Conservation (phyloP, 2,888 invertebrate species). For the Ectemnius continuus region DNA sequence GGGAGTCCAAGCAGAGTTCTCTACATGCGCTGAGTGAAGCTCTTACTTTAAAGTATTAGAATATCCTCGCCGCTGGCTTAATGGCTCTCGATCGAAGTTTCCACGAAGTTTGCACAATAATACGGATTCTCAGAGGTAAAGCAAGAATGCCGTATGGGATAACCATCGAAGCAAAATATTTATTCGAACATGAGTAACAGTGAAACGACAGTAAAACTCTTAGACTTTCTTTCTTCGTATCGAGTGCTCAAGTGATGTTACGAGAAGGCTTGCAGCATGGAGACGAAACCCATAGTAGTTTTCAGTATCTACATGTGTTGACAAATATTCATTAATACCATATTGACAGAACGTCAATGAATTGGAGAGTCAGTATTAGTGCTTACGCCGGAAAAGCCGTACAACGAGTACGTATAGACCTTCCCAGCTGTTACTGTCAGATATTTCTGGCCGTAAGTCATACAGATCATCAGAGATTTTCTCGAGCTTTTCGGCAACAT, state of each 20-base stretch:
- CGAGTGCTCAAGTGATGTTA: neutral
- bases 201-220: too few species aligned
- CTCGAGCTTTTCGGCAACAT: neutral
- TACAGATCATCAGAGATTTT: conserved; percentile 3
- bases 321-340: neutral
- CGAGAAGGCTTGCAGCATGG: neutral
- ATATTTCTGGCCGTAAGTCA: neutral
- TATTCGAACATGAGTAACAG: too few species aligned
- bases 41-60: too few species aligned
- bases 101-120: too few species aligned
- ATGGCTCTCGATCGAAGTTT: too few species aligned
- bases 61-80: too few species aligned
- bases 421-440: neutral
- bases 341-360: neutral
- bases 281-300: neutral
- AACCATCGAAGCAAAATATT: too few species aligned
- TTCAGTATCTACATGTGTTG: neutral
- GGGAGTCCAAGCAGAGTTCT: too few species aligned
- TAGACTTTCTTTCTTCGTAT: neutral
- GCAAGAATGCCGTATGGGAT: too few species aligned
- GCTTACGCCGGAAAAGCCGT: neutral
- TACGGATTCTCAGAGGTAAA: too few species aligned
- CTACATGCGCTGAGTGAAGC: too few species aligned
- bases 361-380: neutral
- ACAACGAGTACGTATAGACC: neutral